Conservation (phyloP, 64 coral and sea anemone species). For the Anthopleura sola region DNA sequence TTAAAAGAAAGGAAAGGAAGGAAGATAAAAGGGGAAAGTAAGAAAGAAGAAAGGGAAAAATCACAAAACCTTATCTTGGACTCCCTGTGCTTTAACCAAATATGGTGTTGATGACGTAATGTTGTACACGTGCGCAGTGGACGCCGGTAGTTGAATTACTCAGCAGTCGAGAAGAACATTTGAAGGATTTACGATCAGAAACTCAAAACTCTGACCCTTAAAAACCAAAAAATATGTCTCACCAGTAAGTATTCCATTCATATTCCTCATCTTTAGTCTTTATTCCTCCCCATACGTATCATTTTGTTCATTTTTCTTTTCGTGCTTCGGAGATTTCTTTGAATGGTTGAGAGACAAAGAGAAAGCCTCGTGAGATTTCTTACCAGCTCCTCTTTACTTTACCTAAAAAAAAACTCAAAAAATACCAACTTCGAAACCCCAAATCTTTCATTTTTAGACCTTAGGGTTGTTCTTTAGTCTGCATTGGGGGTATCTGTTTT, state of each 20-base stretch:
- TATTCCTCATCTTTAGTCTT: neutral
- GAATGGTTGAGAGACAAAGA: conserved; percentile 16
- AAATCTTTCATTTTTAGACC: neutral
- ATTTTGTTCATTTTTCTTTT: neutral
- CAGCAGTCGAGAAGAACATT: conserved; percentile 40
- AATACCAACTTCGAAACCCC: neutral
- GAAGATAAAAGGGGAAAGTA: too few relatives aligned
- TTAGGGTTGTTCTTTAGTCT: neutral
- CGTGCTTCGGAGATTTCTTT: conserved; percentile 2
- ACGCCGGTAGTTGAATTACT: conserved; percentile 51
- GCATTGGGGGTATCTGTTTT: neutral
- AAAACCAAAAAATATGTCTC: conserved; percentile 47
- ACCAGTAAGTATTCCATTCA: conserved; percentile 43
- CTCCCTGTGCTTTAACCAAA: conserved; percentile 11
- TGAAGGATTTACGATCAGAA: neutral
- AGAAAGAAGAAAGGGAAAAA: too few relatives aligned
- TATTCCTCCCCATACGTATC: neutral
- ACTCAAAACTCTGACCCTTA: neutral
- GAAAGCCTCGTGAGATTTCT: conserved; percentile 25
- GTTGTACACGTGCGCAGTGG: conserved; percentile 75
- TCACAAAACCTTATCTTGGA: neutral
- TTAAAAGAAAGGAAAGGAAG: too few relatives aligned
- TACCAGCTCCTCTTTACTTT: neutral
- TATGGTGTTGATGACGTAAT: conserved; percentile 58
- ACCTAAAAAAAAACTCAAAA: neutral